Evolutionary conservation across 2,113 vertebrate genomes (phyloP).

Genomic region (Sylvia atricapilla): DNA sequence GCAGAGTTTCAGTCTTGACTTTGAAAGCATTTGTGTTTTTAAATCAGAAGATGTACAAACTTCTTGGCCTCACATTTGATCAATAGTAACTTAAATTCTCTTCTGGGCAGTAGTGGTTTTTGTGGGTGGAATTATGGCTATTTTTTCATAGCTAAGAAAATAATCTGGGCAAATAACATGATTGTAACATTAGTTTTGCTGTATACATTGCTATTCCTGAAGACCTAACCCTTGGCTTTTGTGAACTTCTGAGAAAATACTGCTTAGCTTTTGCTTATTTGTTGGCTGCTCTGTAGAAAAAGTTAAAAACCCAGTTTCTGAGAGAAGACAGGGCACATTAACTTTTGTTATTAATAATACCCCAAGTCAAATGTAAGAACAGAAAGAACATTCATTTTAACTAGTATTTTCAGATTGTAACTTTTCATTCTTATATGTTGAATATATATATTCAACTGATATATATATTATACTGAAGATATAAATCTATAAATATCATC

Average conservation of each 20-base stretch:
- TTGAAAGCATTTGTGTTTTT: conserved; percentile 6
- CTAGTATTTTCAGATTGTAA: neutral
- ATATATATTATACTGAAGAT: neutral
- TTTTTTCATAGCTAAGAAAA: conserved; percentile 3
- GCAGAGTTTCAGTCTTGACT: neutral
- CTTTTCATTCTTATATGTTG: neutral
- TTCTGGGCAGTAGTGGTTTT: conserved; percentile 9
- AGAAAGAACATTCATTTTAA: neutral
- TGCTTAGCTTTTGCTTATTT: neutral
- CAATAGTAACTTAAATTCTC: neutral
- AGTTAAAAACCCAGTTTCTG: neutral
- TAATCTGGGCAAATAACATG: neutral
- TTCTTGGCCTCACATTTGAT: neutral
- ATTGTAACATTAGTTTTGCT: neutral
- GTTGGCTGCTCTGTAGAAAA: neutral
- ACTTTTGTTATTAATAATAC: neutral
- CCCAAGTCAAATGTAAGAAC: neutral
- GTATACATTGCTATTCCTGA: neutral
- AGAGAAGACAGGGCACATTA: neutral
- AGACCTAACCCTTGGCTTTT: neutral
- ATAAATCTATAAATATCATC: neutral
- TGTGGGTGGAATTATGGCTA: conserved; percentile 20
- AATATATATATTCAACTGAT: neutral
- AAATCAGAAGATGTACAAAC: neutral
- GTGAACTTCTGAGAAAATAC: neutral